These are phyloP conservation scores for Congeria kusceri DNA, from an alignment of 2,888 invertebrate genomes.

Conservation along the genomic window DNA sequence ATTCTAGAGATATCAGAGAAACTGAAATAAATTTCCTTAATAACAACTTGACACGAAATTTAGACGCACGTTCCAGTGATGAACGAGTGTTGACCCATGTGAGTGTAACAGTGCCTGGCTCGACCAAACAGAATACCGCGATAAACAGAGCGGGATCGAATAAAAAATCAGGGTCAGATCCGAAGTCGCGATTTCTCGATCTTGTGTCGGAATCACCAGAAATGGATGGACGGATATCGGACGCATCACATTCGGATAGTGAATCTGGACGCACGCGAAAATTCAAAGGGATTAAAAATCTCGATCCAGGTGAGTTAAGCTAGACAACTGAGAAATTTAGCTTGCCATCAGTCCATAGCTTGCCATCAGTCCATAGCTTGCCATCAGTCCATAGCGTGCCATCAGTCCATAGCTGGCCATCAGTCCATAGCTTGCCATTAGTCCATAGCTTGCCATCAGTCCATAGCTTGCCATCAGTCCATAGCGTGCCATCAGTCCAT, in stretches of 20 bases:
- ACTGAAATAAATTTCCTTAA: conserved; percentile 79
- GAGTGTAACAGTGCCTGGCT: conserved; percentile 70
- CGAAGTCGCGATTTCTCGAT: conserved; percentile 54
- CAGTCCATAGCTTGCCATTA: too few species aligned
- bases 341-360: too few species aligned
- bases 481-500: too few species aligned
- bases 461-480: too few species aligned
- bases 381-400: too few species aligned
- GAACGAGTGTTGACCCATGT: conserved; percentile 67
- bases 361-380: too few species aligned
- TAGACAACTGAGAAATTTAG: too few species aligned
- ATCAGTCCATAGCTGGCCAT: too few species aligned
- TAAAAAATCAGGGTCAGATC: conserved; percentile 14
- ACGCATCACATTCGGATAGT: conserved; percentile 64
- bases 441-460: too few species aligned
- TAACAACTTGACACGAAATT: conserved; percentile 63
- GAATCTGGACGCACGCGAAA: conserved; percentile 54
- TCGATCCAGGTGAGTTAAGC: conserved; percentile 64
- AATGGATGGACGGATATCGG: conserved; percentile 57
- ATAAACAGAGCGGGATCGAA: conserved; percentile 5
- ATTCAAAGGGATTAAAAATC: conserved; percentile 63
- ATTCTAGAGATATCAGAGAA: conserved; percentile 76
- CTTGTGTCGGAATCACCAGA: conserved; percentile 58
- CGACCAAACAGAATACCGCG: conserved; percentile 39
- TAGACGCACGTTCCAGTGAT: conserved; percentile 37